Conservation (phyloP, 1,140 invertebrate species). For the Laupala kohalensis region DNA sequence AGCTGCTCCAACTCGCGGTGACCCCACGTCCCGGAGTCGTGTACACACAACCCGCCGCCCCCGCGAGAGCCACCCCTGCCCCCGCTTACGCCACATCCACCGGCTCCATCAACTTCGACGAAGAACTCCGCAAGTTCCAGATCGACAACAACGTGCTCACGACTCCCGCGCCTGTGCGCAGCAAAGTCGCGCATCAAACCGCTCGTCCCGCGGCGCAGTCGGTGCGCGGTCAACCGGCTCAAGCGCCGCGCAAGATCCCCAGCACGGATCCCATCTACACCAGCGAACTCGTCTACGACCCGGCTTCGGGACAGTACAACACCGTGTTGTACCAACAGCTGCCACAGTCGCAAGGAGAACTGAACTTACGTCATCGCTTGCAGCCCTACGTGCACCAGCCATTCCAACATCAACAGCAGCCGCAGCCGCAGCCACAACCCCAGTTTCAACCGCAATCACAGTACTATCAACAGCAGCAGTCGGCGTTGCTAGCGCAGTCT, state of each 20-base stretch:
- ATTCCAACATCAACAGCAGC: conserved; percentile 55
- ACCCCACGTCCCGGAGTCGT: conserved; percentile 16
- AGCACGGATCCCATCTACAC: conserved; percentile 50
- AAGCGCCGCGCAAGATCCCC: conserved; percentile 24
- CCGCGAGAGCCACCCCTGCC: conserved; percentile 24
- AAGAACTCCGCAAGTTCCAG: conserved; percentile 62
- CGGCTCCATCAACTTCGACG: conserved; percentile 48
- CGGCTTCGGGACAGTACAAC: conserved; percentile 62
- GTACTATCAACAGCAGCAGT: conserved; percentile 33
- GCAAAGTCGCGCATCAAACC: neutral
- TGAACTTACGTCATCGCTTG: conserved; percentile 45
- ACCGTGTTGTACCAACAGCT: conserved; percentile 62
- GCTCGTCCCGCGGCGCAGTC: neutral
- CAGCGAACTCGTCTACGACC: conserved; percentile 63
- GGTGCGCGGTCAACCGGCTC: neutral
- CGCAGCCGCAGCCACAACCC: conserved; percentile 51
- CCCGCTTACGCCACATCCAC: conserved; percentile 28
- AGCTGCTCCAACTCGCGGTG: conserved; percentile 40
- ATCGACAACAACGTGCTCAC: conserved; percentile 50
- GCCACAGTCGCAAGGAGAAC: conserved; percentile 51
- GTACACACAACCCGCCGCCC: conserved; percentile 20
- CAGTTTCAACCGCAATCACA: conserved; percentile 60
- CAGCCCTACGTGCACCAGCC: conserved; percentile 53
- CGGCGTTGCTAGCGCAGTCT: conserved; percentile 27
- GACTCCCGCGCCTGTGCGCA: conserved; percentile 14